phyloP scores from a whole-genome alignment of 1,140 invertebrate genomes.

The Drosophila truncata region DNA sequence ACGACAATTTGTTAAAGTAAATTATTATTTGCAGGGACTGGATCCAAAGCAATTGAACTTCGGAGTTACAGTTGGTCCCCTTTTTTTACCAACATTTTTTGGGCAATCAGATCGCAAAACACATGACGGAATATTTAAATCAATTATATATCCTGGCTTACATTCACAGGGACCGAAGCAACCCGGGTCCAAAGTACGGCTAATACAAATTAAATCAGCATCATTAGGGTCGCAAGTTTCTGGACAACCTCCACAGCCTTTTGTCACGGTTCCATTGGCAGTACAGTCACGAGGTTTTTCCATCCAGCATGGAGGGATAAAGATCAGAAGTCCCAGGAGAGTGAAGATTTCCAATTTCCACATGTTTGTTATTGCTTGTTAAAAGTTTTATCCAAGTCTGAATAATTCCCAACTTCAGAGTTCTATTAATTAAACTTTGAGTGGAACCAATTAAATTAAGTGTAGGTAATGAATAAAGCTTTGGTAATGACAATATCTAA shows the following conservation, averaged over 20 bases:
- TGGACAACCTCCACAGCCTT: neutral
- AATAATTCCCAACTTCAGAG: no score
- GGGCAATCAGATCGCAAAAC: slow-evolving; percentile 5
- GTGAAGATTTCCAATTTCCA: neutral
- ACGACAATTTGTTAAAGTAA: no score
- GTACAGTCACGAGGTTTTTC: no score
- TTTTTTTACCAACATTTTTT: neutral
- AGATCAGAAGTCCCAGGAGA: neutral
- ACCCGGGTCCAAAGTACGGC: no score
- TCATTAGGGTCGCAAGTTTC: slow-evolving; percentile 1
- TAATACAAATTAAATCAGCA: no score
- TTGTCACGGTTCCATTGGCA: slow-evolving; percentile 13
- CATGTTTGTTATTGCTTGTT: neutral
- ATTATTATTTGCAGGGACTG: no score
- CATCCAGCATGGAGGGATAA: neutral
- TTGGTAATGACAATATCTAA: no score
- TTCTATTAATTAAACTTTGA: no score
- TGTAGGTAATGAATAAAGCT: no score
- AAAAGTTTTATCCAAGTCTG: no score
- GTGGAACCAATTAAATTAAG: no score
- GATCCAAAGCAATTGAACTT: slow-evolving; percentile 6
- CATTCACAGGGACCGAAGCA: slow-evolving; percentile 18
- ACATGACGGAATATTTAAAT: neutral
- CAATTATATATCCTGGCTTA: slow-evolving; percentile 11
- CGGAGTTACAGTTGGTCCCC: no score